These are phyloP conservation scores for Crossaster papposus DNA, from an alignment of 53 echinoderm and acorn worm genomes.

Conservation along the genomic window DNA sequence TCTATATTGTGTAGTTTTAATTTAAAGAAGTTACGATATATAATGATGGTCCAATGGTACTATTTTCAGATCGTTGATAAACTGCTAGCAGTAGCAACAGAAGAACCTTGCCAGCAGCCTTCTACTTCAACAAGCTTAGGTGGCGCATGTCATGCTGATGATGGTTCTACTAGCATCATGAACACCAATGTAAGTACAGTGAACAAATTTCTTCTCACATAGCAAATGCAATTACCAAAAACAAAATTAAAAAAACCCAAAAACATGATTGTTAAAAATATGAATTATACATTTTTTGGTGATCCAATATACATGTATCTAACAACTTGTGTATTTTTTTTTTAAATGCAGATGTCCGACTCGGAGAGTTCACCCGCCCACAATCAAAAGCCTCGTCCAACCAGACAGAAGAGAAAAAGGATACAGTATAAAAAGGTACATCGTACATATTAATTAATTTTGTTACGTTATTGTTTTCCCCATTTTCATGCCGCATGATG, in stretches of 20 bases:
- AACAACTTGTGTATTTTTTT: background rate
- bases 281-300: background rate
- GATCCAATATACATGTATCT: background rate
- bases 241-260: no score
- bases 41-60: no score
- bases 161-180: constrained; percentile 9
- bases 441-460: background rate
- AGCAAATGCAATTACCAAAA: no score
- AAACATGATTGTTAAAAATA: no score
- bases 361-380: constrained; percentile 4
- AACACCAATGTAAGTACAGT: background rate
- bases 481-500: background rate
- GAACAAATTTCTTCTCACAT: no score
- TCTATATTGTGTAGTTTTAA: no score
- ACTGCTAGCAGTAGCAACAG: constrained; percentile 12
- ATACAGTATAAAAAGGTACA: constrained; percentile 14
- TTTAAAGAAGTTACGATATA: no score
- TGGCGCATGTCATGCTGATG: background rate
- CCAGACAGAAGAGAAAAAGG: constrained; percentile 39
- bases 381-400: constrained; percentile 3
- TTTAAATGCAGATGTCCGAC: background rate
- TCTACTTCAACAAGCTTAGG: constrained; percentile 7
- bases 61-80: constrained; percentile 35
- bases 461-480: no score
- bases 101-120: background rate